Evolutionary conservation across 2,113 vertebrate genomes (phyloP), one percentile per base, ranked within the genome.

Genomic region (Scopus umbretta): DNA sequence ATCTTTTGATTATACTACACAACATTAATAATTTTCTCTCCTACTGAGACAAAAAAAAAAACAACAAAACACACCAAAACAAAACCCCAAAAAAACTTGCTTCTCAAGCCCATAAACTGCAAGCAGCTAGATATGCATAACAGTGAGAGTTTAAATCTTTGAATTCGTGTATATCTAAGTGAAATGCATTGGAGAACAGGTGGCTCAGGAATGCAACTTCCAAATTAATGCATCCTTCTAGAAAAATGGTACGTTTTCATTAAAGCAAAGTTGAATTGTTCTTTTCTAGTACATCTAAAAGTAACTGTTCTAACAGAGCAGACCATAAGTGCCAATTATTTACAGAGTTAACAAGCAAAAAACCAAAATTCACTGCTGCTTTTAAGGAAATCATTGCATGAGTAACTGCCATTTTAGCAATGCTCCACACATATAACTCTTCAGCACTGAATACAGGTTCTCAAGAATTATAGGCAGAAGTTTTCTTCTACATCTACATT

Each of bases 111-210:
- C 47, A 23, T 36, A 36, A 86, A 73, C 36, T 73, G 47, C 63
- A 83, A 56, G 50, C 49, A 88, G 43, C 27, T 30, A 72, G 50
- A 71, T 52, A 38, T 43, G 32, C 9, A 0, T 14, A 23, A 20
- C 3, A 59, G 20, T 32, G 32, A 75, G n/a, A 87, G n/a, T 45
- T 78, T 90, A 38, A 25, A 40, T 61, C 71, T 92, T 50, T 56
- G 43, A 93, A 68, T 91, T 67, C 40, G 66, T 68, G 36, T 78
- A 27, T 19, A 81, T 15, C 21, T 10, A 87, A 89, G n/a, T 96
- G 87, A 97, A 97, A 94, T 76, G 79, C 81, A 73, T 17, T 8
- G 23, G 76, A 93, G 75, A 93, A 94, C n/a, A 89, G 61, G 87
- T 75, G 88, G 89, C 92, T 94, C 93, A 95, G 90, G 88, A 97